phyloP scores from a whole-genome alignment of 2,888 invertebrate species.

The Fissipunctia ypsillon region DNA sequence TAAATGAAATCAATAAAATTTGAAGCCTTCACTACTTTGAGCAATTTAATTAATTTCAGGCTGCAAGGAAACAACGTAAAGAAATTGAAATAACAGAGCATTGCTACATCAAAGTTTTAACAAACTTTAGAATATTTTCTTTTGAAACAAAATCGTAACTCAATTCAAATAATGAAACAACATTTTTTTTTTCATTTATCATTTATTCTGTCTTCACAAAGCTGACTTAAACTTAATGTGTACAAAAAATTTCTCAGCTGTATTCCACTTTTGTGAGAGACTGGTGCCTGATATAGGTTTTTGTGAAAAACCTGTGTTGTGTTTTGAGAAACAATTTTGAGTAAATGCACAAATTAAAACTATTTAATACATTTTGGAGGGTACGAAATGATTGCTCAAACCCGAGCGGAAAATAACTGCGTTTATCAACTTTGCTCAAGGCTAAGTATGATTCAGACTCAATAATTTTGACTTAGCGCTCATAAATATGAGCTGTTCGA shows the following conservation, averaged over 20 bases:
- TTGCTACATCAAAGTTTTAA: constrained; percentile 41
- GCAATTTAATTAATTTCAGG: constrained; percentile 44
- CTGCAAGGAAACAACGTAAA: constrained; percentile 32
- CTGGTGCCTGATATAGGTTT: no score
- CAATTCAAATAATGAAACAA: constrained; percentile 44
- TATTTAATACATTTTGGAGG: constrained; percentile 23
- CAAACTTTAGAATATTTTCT: constrained; percentile 36
- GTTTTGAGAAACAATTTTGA: no score
- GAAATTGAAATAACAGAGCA: constrained; percentile 35
- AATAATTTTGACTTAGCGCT: constrained; percentile 34
- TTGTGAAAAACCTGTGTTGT: no score
- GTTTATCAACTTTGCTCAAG: constrained; percentile 8
- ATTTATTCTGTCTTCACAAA: no score
- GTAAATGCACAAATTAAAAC: constrained; percentile 31
- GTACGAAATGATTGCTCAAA: constrained; percentile 23
- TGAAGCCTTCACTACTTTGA: not conserved
- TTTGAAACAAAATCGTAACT: constrained; percentile 30
- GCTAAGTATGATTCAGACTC: constrained; percentile 26
- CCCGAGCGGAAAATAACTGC: not conserved
- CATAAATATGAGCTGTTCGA: constrained; percentile 37
- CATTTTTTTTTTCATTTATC: no score
- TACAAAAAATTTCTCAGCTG: no score
- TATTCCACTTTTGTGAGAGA: no score
- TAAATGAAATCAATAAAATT: constrained; percentile 31
- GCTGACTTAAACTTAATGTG: no score